Conservation (phyloP, 2,797 vertebrate genomes). For the Brachyalestes nurse region DNA sequence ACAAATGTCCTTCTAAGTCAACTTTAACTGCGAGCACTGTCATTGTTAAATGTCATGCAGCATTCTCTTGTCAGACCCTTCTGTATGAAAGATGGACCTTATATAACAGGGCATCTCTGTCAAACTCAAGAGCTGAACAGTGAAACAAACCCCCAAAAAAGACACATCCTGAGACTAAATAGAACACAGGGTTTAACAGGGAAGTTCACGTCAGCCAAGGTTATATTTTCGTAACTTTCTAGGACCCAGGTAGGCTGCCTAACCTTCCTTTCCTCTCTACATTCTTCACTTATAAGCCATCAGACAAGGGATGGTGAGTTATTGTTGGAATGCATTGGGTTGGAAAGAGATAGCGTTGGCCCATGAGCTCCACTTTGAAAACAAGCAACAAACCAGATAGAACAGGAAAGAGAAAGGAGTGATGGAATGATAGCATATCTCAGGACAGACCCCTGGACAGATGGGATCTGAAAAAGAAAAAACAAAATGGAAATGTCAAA, state of each 20-base stretch:
- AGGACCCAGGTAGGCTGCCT: slow-evolving; percentile 42
- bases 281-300: slow-evolving; percentile 18
- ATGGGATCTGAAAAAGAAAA: slow-evolving; percentile 7
- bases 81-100: slow-evolving; percentile 6
- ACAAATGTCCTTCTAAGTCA: not conserved
- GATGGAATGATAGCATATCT: slow-evolving; percentile 41
- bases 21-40: slow-evolving; percentile 5
- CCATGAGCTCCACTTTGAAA: slow-evolving; percentile 44
- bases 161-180: not conserved
- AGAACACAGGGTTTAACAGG: slow-evolving; percentile 43
- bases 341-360: slow-evolving; percentile 50
- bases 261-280: slow-evolving; percentile 37
- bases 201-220: slow-evolving; percentile 56
- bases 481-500: slow-evolving; percentile 42
- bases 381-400: slow-evolving; percentile 48
- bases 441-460: slow-evolving; percentile 18
- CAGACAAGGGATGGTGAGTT: slow-evolving; percentile 41
- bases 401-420: slow-evolving; percentile 12
- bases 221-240: slow-evolving; percentile 55
- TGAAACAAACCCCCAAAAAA: not conserved
- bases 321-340: slow-evolving; percentile 50
- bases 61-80: not conserved
- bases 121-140: not conserved
- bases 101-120: not conserved
- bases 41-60: slow-evolving; percentile 7